Evolutionary conservation across 2,888 invertebrate species (phyloP), one percentile per base, ranked within the genome.

Genomic region (Dasypolia templi): DNA sequence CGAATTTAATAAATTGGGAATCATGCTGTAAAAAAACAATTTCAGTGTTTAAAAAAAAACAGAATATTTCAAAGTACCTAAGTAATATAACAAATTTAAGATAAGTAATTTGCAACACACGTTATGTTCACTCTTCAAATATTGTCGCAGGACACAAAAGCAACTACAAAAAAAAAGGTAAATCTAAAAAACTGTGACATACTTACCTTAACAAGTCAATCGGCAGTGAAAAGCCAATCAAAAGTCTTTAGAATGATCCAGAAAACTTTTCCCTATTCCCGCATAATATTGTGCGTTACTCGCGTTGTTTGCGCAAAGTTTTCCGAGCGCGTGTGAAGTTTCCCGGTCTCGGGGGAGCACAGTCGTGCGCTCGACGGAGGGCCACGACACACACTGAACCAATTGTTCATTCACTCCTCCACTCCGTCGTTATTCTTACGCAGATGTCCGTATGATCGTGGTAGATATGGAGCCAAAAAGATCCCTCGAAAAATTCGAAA

Each of bases 381-480:
- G 84, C 92, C 93, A 90, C 92, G 93, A 89, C 93, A 94, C 94
- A 95, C 91, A 96, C 96, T 96, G 95, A 94, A 90, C 92, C 91
- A 91, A 92, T 95, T 94, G 94, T 92, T 94, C 95, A 94, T 95
- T 95, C 95, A 94, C 90, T 86, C 89, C 93, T 93, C 91, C 89
- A 87, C 91, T 91, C 92, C 87, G 91, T 89, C 93, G 94, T 95
- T 93, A 95, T 95, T 95, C 95, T 95, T 94, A 95, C 95, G 93
- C 95, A 95, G 94, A 95, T 95, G 95, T 92, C 92, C 90, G 87
- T 90, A 88, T 92, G 91, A 93, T 91, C 89, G 89, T 91, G 89
- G 84, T 90, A 89, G 91, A 92, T 92, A 93, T 91, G 88, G 90
- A 91, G 87, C 84, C 88, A 83, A 89, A 82, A 83, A 79, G 79